Base-by-base conservation (phyloP, 2,888 invertebrate genomes). In the Acleris sparsana region DNA sequence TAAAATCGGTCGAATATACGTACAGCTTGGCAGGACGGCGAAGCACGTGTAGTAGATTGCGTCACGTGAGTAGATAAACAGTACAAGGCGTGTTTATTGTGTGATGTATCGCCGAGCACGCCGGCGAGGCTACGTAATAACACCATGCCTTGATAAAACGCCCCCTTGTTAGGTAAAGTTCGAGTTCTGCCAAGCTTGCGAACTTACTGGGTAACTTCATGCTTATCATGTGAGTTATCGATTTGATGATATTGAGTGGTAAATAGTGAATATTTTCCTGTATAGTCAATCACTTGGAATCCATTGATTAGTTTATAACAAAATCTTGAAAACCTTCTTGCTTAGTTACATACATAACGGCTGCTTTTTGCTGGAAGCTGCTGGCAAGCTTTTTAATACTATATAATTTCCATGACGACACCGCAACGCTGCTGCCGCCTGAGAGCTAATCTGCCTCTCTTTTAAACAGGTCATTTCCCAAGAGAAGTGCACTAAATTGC, bases 31-130 rank as follows among this genome's bases (percentile, higher is more conserved):
- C 51, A 20, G 44, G 55, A 60, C 33, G 43, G 49, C 52, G 29
- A 44, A 62, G 57, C 66, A 66, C 61, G 65, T 61, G 65, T 56
- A 44, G 49, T 56, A 44, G 55, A 66, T 66, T 66, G 56, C 65
- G 65, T 66, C 60, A 65, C 65, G 55, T 49, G 18, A 46, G 61
- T 66, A 66, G 65, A 62, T 66, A 66, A 66, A 66, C 66, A 66
- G 51, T 51, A 66, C 66, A 66, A 66, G 65, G 57, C 66, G 66
- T 66, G 66, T 66, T 39, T 66, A 57, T 66, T 66, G 66, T 66
- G 39, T 62, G 66, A 66, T 66, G 62, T 66, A 62, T 66, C 46
- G 53, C 39, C 44, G 56, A 43, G 60, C 53, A 59, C 43, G 51
- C 44, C 61, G 56, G 56, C 49, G 49, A 25, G 43, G 18, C 61